Evolutionary conservation across 1,140 invertebrate species (phyloP).

Genomic region (Rhagoletis pomonella): DNA sequence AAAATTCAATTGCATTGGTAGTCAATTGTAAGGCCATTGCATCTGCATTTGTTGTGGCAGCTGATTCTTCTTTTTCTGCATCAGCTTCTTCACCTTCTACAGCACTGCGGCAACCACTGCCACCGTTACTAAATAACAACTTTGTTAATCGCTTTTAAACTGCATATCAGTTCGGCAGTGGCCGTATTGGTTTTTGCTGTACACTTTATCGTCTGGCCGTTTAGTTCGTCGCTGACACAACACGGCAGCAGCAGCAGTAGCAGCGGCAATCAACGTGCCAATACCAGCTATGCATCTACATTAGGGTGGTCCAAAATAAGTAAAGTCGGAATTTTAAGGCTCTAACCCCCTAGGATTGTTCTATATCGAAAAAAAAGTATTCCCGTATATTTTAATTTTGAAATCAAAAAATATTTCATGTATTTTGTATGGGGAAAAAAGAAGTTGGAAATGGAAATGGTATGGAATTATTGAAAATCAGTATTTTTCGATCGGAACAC

Average conservation of each 20-base stretch:
- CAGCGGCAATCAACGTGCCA: neutral
- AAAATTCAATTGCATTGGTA: slow-evolving; percentile 30
- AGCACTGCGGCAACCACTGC: neutral
- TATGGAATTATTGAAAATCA: too few relatives aligned
- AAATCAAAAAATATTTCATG: too few relatives aligned
- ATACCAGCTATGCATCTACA: neutral
- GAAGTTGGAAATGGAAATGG: too few relatives aligned
- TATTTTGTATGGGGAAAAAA: too few relatives aligned
- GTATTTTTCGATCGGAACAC: too few relatives aligned
- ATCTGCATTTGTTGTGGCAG: neutral
- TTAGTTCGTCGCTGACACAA: slow-evolving; percentile 13
- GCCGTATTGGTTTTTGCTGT: neutral
- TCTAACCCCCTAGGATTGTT: too few relatives aligned
- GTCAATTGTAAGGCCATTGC: neutral
- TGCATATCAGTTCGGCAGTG: neutral
- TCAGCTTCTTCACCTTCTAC: neutral
- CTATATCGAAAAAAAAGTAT: too few relatives aligned
- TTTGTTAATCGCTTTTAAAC: neutral
- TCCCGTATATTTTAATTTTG: too few relatives aligned
- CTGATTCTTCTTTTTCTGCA: neutral
- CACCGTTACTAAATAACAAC: neutral
- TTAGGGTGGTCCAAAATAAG: too few relatives aligned
- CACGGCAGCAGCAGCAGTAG: slow-evolving; percentile 10
- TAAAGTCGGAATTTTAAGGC: too few relatives aligned
- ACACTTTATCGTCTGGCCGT: neutral